These are phyloP conservation scores for Sparus aurata DNA, from an alignment of 2,797 vertebrate genomes.

Conservation along the genomic window DNA sequence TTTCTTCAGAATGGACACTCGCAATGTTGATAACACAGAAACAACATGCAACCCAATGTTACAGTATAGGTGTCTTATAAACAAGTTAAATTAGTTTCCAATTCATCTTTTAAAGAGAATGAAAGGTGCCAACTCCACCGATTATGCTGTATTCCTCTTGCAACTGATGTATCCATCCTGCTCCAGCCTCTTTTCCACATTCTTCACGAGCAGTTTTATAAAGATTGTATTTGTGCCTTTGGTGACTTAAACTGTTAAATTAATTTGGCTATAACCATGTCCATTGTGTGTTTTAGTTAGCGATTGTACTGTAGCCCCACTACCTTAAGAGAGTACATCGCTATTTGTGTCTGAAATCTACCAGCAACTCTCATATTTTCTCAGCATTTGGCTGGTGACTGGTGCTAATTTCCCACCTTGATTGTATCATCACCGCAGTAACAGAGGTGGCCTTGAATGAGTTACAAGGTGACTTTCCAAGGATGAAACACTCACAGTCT, in stretches of 20 bases:
- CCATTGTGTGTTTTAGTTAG: slow-evolving; percentile 17
- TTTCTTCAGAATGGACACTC: neutral
- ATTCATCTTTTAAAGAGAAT: too few relatives aligned
- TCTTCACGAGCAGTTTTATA: slow-evolving; percentile 7
- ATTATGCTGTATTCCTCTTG: too few relatives aligned
- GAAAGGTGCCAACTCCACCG: too few relatives aligned
- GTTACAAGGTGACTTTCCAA: slow-evolving; percentile 31
- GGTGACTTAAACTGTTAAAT: neutral
- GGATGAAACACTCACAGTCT: slow-evolving; percentile 15
- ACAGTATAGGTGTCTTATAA: neutral
- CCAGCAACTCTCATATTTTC: too few relatives aligned
- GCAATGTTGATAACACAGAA: neutral
- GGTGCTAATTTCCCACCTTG: too few relatives aligned
- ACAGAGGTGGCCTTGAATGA: slow-evolving; percentile 22
- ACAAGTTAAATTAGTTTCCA: too few relatives aligned
- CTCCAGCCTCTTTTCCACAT: neutral
- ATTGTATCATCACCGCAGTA: slow-evolving; percentile 10
- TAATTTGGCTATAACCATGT: neutral
- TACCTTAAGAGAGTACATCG: too few relatives aligned
- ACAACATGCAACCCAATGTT: neutral
- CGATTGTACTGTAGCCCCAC: neutral
- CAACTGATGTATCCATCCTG: slow-evolving; percentile 6
- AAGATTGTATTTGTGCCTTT: slow-evolving; percentile 14
- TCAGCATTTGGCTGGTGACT: too few relatives aligned
- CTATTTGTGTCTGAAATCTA: too few relatives aligned